phyloP scores from a whole-genome alignment of 2,113 vertebrate genomes.

The Physeter macrocephalus region DNA sequence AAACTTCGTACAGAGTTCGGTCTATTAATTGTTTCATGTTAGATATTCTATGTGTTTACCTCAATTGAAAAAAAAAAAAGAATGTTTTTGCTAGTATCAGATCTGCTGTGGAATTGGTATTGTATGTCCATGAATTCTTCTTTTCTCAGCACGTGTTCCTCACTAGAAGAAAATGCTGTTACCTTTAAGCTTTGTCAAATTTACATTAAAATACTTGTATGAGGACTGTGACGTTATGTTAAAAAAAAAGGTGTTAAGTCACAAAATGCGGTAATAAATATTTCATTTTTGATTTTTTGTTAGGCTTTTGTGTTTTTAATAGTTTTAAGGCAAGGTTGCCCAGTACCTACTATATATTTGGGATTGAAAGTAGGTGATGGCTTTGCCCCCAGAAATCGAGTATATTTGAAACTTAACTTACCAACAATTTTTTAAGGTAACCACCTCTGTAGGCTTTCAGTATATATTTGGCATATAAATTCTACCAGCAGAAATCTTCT shows the following conservation, averaged over 20 bases:
- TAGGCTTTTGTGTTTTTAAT: slow-evolving; percentile 95
- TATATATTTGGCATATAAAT: slow-evolving; percentile 15
- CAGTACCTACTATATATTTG: background rate
- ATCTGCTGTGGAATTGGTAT: slow-evolving; percentile 99
- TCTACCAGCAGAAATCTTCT: slow-evolving; percentile 48
- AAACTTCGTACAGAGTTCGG: slow-evolving; percentile 99
- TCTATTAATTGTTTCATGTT: slow-evolving; percentile 99
- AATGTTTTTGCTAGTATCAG: slow-evolving; percentile 99
- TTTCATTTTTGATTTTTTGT: slow-evolving; percentile 99
- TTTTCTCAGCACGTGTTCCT: slow-evolving; percentile 99
- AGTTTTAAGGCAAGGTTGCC: slow-evolving; percentile 58
- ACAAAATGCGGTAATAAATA: slow-evolving; percentile 99
- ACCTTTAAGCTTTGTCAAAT: slow-evolving; percentile 99
- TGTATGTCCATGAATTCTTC: slow-evolving; percentile 99
- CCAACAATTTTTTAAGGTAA: slow-evolving; percentile 10
- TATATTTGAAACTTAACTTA: slow-evolving; percentile 31
- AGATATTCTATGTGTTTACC: slow-evolving; percentile 99
- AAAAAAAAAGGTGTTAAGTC: slow-evolving; percentile 99
- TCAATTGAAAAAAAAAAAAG: slow-evolving; percentile 99
- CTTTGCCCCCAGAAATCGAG: background rate
- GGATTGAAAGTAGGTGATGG: background rate
- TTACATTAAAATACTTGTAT: slow-evolving; percentile 99
- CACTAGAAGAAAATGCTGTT: slow-evolving; percentile 99
- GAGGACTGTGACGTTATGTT: slow-evolving; percentile 99
- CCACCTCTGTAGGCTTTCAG: background rate